Percentiles rank a stretch among this genome's conserved stretches.
These are phyloP conservation scores for Gymnogyps californianus DNA, from an alignment of 2,113 vertebrate species.

Conservation along the genomic window DNA sequence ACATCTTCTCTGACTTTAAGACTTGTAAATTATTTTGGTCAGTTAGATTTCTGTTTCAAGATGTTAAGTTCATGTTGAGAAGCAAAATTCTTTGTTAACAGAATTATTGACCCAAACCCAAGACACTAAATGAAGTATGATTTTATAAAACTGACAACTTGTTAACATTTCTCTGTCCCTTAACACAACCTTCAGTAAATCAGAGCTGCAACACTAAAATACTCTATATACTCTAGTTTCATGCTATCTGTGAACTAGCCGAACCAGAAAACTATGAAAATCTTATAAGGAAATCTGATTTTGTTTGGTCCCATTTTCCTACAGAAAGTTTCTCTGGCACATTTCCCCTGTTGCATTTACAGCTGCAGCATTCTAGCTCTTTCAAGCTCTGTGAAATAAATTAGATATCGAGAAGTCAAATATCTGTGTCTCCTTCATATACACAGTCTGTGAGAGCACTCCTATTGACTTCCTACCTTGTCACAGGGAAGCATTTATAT, in stretches of 20 bases:
- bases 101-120: neutral
- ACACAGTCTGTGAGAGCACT: neutral
- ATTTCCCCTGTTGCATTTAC: neutral
- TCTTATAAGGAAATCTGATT: neutral
- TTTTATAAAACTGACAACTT: neutral
- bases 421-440: neutral
- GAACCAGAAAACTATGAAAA: neutral
- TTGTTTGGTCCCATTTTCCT: neutral
- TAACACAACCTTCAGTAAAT: neutral
- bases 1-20: neutral
- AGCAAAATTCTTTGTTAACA: neutral
- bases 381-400: neutral
- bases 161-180: neutral
- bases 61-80: neutral
- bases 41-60: neutral
- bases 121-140: neutral
- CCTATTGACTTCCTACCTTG: neutral
- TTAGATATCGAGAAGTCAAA: neutral
- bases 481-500: neutral
- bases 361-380: neutral
- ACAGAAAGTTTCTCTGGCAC: neutral
- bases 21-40: neutral
- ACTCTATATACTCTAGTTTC: neutral
- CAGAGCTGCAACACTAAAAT: neutral
- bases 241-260: neutral